Evolutionary conservation across 2,113 vertebrate species (phyloP), one percentile per base, ranked within the genome.

Genomic region (Galemys pyrenaicus): DNA sequence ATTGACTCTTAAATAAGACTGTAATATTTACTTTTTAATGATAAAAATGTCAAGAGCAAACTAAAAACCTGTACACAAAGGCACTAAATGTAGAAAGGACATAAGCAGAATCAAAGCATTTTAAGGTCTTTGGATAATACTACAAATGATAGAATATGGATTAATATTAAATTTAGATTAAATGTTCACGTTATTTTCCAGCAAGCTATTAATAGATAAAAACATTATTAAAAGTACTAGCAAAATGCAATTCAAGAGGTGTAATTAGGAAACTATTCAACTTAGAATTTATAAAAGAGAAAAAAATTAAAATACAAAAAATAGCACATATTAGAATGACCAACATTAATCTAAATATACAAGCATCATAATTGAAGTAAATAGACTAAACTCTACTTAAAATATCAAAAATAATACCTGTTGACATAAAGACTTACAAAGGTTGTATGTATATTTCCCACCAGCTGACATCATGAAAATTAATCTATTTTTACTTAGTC

Each of bases 121-220:
- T 39, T 60, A 32, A 56, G 1, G 24, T 78, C 17, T 9, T 32
- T 39, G 19, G 26, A 71, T 62, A 71, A 71, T 41, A 71, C 35
- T 12, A 86, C 19, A 86, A 79, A 46, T 1, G 20, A 12, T 73
- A 62, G 49, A 37, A 30, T 67, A 85, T 15, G 54, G 35, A 56
- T 28, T 67, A 74, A 46, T 75, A 67, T 74, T 71, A 84, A 84
- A 64, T 91, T 82, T 84, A 44, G 30, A 75, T 75, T 78, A 79
- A 71, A 62, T 26, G 70, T 70, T 79, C n/a, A 86, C 24, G n/a
- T n/a, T 46, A 46, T 81, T n/a, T 78, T 77, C 79, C 19, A 71
- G 26, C 39, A 62, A 75, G 19, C 6, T 32, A 65, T 24, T 68
- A 30, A 68, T 44, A 78, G 12, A 68, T 22, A 77, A 67, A 68